Base-by-base conservation (phyloP, 2,888 invertebrate genomes). In the Caenorhabditis doughertyi region DNA sequence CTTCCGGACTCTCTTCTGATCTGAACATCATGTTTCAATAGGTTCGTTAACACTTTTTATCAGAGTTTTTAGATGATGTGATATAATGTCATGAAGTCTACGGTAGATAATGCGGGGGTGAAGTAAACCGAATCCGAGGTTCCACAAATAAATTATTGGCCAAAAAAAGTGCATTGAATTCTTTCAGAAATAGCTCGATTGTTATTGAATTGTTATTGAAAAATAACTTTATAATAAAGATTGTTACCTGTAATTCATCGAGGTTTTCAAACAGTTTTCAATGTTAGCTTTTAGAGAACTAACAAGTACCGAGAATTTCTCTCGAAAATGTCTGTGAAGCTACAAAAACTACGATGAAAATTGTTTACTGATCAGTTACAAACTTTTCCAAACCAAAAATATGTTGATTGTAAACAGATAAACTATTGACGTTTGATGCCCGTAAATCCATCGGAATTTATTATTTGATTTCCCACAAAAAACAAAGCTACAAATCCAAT, bases 381-480 rank as follows among this genome's bases (percentile, higher is more conserved):
- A 47, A 29, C 23, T 58, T 44, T 42, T n/a, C 25, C 13, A 23
- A 21, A 58, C 39, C 42, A 42, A 42, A 60, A 60, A 60, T 44
- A 47, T 62, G 44, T 44, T 29, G 44, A 47, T 47, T 49, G 29
- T 49, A 25, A 64, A 64, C 64, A 64, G 25, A 42, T 18, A 23
- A 47, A 1, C 51, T 21, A 21, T 64, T 64, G 64, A 32, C 47
- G 64, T 64, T 64, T 64, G 64, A 64, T 64, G 64, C 64, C 64
- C 47, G 55, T 32, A 55, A 55, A 55, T 29, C 58, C 39, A 7
- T 2, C 13, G 64, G 47, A 49, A 29, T 64, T 29, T 44, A n/a
- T 16, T 8, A 25, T 8, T 32, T 64, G 29, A 21, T 11, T 47
- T 42, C 21, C 21, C 23, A 25, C 29, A 25, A 32, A 47, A 47